phyloP scores from a whole-genome alignment of 2,113 vertebrate species.

The Dicrurus megarhynchus region DNA sequence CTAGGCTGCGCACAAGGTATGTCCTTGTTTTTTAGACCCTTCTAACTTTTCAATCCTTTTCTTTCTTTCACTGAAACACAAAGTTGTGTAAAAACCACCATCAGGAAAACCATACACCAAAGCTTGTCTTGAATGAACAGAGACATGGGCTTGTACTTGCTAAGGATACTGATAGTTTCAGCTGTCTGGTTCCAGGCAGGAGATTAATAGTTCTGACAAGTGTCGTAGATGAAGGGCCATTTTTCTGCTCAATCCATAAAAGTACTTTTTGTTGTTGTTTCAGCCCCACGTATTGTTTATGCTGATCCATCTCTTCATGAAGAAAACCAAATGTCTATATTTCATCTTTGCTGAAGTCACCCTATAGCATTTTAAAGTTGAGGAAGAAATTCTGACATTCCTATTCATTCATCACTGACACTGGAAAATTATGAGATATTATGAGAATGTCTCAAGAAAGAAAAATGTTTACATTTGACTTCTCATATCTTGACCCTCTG shows the following conservation, averaged over 20 bases:
- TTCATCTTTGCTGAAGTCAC: background rate
- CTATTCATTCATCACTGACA: background rate
- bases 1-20: background rate
- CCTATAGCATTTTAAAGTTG: background rate
- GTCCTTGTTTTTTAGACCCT: background rate
- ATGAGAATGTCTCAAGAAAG: constrained; percentile 15
- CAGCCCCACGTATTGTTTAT: background rate
- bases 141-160: background rate
- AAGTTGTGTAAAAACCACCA: background rate
- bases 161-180: background rate
- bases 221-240: background rate
- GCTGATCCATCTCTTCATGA: background rate
- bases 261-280: background rate
- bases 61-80: background rate
- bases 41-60: background rate
- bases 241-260: background rate
- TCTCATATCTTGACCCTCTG: background rate
- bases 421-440: constrained; percentile 5
- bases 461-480: constrained; percentile 35
- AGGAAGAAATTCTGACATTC: background rate
- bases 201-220: background rate
- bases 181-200: background rate
- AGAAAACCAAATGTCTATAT: constrained; percentile 4
- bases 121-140: background rate
- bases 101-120: background rate